A percentile compares a stretch with the other conserved stretches of the same genome.
Evolutionary conservation across 2,797 vertebrate species (phyloP).

Genomic region (Aeoliscus strigatus): DNA sequence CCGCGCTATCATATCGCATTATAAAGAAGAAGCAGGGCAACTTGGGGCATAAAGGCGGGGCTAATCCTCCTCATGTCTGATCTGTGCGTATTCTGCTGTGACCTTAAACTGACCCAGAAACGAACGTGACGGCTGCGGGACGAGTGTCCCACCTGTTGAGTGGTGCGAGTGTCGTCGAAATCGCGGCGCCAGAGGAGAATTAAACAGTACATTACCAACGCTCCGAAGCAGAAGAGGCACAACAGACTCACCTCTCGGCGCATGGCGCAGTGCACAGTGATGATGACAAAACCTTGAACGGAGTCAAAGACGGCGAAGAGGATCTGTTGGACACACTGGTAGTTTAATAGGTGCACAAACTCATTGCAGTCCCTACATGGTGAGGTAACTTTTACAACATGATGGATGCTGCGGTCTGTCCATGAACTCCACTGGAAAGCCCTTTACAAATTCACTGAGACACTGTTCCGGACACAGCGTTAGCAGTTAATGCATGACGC

Average conservation of each 20-base stretch:
- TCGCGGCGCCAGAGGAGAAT: too few species aligned
- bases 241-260: constrained; percentile 86
- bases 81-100: constrained; percentile 30
- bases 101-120: constrained; percentile 38
- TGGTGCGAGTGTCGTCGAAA: too few species aligned
- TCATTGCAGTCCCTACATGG: too few species aligned
- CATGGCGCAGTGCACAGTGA: constrained; percentile 94
- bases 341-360: too few species aligned
- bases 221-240: too few species aligned
- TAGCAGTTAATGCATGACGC: too few species aligned
- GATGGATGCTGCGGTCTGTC: too few species aligned
- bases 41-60: constrained; percentile 40
- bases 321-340: constrained; percentile 75
- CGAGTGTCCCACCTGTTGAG: constrained; percentile 29
- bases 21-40: constrained; percentile 32
- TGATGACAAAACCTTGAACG: constrained; percentile 95
- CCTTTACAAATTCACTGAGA: too few species aligned
- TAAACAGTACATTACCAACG: too few species aligned
- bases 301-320: constrained; percentile 99
- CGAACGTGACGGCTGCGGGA: constrained; percentile 39
- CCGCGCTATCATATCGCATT: constrained; percentile 47
- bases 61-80: constrained; percentile 51
- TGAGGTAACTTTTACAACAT: too few species aligned
- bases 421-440: too few species aligned
- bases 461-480: too few species aligned